phyloP scores from a whole-genome alignment of 2,797 vertebrate genomes.

The Staurois parvus region DNA sequence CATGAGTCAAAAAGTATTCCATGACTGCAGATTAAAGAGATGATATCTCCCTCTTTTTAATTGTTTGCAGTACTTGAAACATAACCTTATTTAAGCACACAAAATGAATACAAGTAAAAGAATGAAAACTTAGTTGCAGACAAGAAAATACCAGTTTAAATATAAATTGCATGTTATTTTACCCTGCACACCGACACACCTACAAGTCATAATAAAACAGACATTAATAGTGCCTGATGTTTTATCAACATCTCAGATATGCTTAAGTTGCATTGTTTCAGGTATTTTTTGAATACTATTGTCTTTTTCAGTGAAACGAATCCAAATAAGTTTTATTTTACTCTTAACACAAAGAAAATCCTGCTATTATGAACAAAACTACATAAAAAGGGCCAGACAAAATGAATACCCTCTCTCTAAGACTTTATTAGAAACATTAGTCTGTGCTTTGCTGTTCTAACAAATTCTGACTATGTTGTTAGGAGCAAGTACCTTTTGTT shows the following conservation, averaged over 20 bases:
- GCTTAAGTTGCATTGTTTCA: slow-evolving; percentile 43
- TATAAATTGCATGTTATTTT: slow-evolving; percentile 9
- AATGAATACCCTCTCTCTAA: slow-evolving; percentile 77
- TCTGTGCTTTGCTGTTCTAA: slow-evolving; percentile 60
- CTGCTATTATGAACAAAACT: slow-evolving; percentile 2
- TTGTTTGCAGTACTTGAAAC: slow-evolving; percentile 31
- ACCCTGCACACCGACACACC: not conserved
- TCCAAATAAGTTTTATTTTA: slow-evolving; percentile 18
- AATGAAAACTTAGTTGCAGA: not conserved
- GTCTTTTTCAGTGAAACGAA: slow-evolving; percentile 11
- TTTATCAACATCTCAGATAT: slow-evolving; percentile 23
- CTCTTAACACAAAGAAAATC: slow-evolving; percentile 13
- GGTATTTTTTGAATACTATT: slow-evolving; percentile 30
- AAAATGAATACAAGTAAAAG: slow-evolving; percentile 11
- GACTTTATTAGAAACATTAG: slow-evolving; percentile 15
- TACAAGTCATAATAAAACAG: slow-evolving; percentile 1
- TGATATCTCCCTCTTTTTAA: slow-evolving; percentile 63
- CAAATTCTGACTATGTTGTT: slow-evolving; percentile 76
- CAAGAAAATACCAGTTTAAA: slow-evolving; percentile 4
- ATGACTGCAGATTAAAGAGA: slow-evolving; percentile 71
- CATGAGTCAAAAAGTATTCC: slow-evolving; percentile 65
- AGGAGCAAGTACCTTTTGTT: slow-evolving; percentile 82
- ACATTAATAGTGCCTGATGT: slow-evolving; percentile 47
- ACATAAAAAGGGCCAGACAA: slow-evolving; percentile 6
- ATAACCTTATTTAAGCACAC: slow-evolving; percentile 49